phyloP scores from a whole-genome alignment of 30 jellyfish, hydroid and myxozoan genomes.

The Aurelia sp. region DNA sequence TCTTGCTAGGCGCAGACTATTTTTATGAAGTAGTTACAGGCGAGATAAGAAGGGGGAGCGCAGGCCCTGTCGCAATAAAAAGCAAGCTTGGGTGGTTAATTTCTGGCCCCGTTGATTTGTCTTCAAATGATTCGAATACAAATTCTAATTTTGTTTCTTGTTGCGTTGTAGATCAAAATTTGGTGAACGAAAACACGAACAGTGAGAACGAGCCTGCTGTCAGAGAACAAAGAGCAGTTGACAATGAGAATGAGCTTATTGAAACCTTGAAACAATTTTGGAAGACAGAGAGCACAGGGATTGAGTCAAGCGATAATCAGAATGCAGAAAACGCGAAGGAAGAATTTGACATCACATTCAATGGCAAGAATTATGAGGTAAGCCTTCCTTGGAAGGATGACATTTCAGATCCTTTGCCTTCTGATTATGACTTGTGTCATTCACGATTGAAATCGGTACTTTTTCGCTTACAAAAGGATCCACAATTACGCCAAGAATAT shows the following conservation, averaged over 20 bases:
- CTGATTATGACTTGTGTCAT: constrained; percentile 19
- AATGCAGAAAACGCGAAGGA: not conserved
- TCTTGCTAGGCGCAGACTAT: constrained; percentile 33
- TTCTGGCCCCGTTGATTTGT: constrained; percentile 12
- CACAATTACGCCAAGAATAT: constrained; percentile 15
- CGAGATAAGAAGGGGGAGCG: constrained; percentile 11
- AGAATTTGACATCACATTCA: not conserved
- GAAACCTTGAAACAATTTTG: not conserved
- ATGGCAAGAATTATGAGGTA: constrained; percentile 34
- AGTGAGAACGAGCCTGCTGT: not conserved
- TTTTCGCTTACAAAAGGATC: not conserved
- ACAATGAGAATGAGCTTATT: not conserved
- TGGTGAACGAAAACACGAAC: not conserved
- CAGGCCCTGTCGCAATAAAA: constrained; percentile 45
- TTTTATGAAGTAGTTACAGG: constrained; percentile 43
- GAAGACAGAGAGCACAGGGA: not conserved
- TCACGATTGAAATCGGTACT: constrained; percentile 13
- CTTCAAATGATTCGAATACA: not conserved
- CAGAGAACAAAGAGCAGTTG: not conserved
- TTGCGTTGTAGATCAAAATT: not conserved
- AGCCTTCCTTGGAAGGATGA: constrained; percentile 34
- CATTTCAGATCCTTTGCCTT: not conserved
- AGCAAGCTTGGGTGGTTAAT: constrained; percentile 55
- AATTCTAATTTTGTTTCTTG: constrained; percentile 21
- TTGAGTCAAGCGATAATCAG: not conserved